phyloP scores from a whole-genome alignment of 2,888 invertebrate genomes.

The Leptopilina myrica region DNA sequence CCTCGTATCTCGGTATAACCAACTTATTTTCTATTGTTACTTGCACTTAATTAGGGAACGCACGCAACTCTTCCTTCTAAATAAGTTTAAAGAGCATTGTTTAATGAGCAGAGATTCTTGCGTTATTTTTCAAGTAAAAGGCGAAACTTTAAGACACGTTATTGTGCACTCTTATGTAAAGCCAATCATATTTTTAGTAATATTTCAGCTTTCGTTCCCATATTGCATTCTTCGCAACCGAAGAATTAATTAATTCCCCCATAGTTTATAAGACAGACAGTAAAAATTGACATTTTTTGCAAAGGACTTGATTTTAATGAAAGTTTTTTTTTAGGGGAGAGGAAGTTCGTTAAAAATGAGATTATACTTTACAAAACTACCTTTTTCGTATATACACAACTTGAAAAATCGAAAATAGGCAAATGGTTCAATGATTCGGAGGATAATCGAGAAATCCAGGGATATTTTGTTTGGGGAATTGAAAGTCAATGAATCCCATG shows the following conservation, averaged over 20 bases:
- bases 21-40: conserved; percentile 52
- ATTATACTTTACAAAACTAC: too few relatives aligned
- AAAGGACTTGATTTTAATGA: too few relatives aligned
- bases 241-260: too few relatives aligned
- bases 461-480: conserved; percentile 19
- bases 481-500: conserved; percentile 12
- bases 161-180: background rate
- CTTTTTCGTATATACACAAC: too few relatives aligned
- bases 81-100: conserved; percentile 27
- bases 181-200: conserved; percentile 16
- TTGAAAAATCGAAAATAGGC: conserved; percentile 2
- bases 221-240: too few relatives aligned
- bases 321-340: too few relatives aligned
- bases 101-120: conserved; percentile 39
- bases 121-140: conserved; percentile 21
- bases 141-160: conserved; percentile 23
- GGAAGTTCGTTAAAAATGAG: too few relatives aligned
- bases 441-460: conserved; percentile 20
- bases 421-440: conserved; percentile 17
- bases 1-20: conserved; percentile 47
- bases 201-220: background rate
- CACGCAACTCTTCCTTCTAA: conserved; percentile 54
- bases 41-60: conserved; percentile 54
- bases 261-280: too few relatives aligned
- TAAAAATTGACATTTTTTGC: too few relatives aligned